phyloP scores from a whole-genome alignment of 2,113 vertebrate species.

The Merops nubicus region DNA sequence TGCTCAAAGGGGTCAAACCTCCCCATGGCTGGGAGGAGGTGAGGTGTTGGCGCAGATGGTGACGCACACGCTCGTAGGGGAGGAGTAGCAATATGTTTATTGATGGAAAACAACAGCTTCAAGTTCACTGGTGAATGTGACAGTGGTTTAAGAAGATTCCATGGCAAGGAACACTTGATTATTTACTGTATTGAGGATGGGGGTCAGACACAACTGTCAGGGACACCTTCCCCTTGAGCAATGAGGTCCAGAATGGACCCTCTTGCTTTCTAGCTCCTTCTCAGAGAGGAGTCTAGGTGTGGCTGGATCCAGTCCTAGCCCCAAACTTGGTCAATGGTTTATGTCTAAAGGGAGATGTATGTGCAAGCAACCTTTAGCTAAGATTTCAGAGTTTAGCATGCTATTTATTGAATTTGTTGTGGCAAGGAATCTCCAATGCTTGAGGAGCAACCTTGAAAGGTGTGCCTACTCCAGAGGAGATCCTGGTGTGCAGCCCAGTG shows the following conservation, averaged over 20 bases:
- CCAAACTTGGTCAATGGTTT: not conserved
- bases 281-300: too few relatives aligned
- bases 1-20: rapidly evolving
- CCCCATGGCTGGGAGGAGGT: not conserved
- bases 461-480: not conserved
- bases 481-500: not conserved
- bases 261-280: too few relatives aligned
- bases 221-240: not conserved
- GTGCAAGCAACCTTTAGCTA: not conserved
- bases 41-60: not conserved
- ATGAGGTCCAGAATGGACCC: not conserved
- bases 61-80: too few relatives aligned
- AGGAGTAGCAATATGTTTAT: not conserved
- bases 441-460: too few relatives aligned
- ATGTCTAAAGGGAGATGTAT: not conserved
- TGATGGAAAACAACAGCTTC: not conserved
- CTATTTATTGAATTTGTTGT: not conserved
- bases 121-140: not conserved
- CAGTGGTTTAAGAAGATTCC: not conserved
- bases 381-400: not conserved
- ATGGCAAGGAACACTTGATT: not conserved
- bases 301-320: too few relatives aligned
- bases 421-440: not conserved
- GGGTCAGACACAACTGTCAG: not conserved
- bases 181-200: not conserved